Base-by-base conservation (phyloP, 2,888 invertebrate species). In the Volucella inanis region DNA sequence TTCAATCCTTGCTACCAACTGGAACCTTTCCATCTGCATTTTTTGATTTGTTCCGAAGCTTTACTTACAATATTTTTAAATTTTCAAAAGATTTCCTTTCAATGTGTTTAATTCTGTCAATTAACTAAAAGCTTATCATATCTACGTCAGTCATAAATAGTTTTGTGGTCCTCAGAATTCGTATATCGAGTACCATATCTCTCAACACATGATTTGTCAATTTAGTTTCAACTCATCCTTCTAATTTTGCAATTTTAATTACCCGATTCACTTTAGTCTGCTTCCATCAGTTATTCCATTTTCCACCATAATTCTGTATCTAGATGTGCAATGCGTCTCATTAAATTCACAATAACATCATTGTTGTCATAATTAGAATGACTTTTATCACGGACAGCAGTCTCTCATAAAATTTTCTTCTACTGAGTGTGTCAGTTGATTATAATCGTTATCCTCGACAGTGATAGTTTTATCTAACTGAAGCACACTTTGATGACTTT, bases 391-490 rank as follows among this genome's bases (percentile, higher is more conserved):
- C 31, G 6, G 31, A 31, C 31, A 31, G 9, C 10, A 9, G 31
- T 47, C 47, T 47, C 31, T 31, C 62, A 31, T 47, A 47, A 62
- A 62, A 62, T 39, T 39, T 12, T 12, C 11, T 18, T 59, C 43
- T n/a, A 59, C 41, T 43, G 43, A 59, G 4, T 59, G 15, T 47
- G n/a, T 38, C n/a, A 31, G 18, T 64, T 38, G 38, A 50, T 64
- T 64, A 47, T 47, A 47, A 47, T 62, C 11, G 62, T 47, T 22
- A 47, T 62, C 62, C 22, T n/a, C 9, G 47, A 62, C 15, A 43
- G 41, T 59, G 31, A 62, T 38, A 43, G 41, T 59, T 18, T 41
- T 9, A 43, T 43, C 31, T 55, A 39, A 55, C 10, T 8, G 38
- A 59, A 59, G 39, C 0, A 59, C 41, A 15, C 31, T 6, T 38